Evolutionary conservation across 2,888 invertebrate genomes (phyloP), one percentile per base, ranked within the genome.

Genomic region (Podotricha telesiphe): DNA sequence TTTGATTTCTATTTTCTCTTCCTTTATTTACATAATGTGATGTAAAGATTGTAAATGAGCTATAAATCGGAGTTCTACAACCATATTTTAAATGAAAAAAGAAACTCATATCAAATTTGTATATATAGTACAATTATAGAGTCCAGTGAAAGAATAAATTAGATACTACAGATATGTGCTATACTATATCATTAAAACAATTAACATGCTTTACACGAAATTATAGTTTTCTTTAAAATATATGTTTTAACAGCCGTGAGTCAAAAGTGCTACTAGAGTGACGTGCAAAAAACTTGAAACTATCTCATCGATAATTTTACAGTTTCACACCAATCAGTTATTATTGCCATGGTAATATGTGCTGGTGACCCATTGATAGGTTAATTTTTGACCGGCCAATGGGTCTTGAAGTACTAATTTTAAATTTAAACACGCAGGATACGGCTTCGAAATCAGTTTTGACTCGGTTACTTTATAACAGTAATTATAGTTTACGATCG

Each of bases 401-500:
- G 73, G 78, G 79, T 78, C 78, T 75, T 70, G 58, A 63, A 68
- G 40, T 58, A 77, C 78, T 80, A 76, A 80, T 82, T 80, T 72
- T 62, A 70, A 77, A 78, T 77, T 79, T 81, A 80, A 76, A 75
- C 73, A 70, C 71, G 68, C 74, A 81, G 80, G 80, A 81, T 77
- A 77, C 73, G 65, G 62, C 75, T 78, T 81, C 80, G 80, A 82
- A 80, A 82, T 79, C 78, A 71, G 74, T 75, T 75, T 77, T 72
- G 75, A 75, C 68, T 72, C 62, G 74, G 75, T 80, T 75, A 76
- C 77, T 79, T 77, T 77, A 79, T 74, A 71, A 64, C 76, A 75
- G 77, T 83, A 82, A 86, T 86, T 83, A 82, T 78, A 74, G 79
- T 82, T 82, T 80, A 81, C 78, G 80, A 79, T 82, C 78, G 80